Conservation (phyloP, 2,888 invertebrate species). For the Alloscopus bannaensis region DNA sequence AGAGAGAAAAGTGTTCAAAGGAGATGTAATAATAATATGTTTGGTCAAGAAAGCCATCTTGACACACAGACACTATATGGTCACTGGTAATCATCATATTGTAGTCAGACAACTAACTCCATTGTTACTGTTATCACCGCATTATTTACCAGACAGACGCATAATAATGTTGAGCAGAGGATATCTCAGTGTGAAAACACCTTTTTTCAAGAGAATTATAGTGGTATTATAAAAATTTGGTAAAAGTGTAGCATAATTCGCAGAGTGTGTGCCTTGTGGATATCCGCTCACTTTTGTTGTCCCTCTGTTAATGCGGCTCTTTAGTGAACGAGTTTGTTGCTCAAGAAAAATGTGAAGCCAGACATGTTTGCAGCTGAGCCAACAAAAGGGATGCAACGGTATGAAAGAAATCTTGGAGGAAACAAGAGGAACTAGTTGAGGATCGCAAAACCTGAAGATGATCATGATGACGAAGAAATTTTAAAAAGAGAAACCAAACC, state of each 20-base stretch:
- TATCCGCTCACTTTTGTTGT: neutral
- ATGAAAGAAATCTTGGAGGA: neutral
- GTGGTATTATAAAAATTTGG: neutral
- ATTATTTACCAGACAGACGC: no score
- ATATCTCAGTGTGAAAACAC: no score
- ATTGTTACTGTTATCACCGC: no score
- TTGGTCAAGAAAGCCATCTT: neutral
- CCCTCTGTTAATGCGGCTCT: no score
- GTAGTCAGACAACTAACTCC: neutral
- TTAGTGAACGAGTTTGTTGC: no score
- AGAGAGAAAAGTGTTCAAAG: neutral
- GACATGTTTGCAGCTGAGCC: conserved; percentile 15
- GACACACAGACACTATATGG: neutral
- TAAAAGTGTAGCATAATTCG: conserved; percentile 13
- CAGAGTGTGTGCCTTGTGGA: neutral
- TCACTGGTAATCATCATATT: neutral
- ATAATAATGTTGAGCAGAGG: no score
- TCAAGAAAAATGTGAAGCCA: neutral
- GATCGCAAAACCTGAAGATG: no score
- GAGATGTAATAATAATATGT: neutral
- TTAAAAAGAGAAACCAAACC: conserved; percentile 49
- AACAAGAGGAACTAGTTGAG: conserved; percentile 48
- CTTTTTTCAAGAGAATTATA: no score
- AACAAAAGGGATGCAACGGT: neutral
- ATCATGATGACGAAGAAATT: neutral